Evolutionary conservation across 2,888 invertebrate species (phyloP).

Genomic region (Epistrophe eligans): DNA sequence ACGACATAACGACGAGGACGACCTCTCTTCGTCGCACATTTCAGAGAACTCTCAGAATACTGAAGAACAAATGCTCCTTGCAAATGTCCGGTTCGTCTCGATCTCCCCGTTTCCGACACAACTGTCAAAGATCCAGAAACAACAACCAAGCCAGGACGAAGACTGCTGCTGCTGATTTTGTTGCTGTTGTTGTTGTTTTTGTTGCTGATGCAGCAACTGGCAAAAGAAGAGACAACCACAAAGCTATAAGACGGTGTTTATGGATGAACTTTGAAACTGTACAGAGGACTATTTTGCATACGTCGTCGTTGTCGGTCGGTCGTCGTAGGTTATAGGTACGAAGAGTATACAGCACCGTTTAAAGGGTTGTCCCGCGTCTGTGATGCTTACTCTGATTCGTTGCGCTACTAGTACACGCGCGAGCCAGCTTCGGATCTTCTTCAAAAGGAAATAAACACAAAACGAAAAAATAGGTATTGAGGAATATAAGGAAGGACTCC

Average conservation of each 20-base stretch:
- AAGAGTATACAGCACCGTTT: slow-evolving; percentile 41
- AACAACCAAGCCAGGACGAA: slow-evolving; percentile 65
- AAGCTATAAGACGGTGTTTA: slow-evolving; percentile 69
- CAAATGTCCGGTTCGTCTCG: slow-evolving; percentile 71
- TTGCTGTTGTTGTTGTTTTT: not conserved
- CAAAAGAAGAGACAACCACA: slow-evolving; percentile 46
- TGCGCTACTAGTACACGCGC: slow-evolving; percentile 37
- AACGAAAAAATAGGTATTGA: slow-evolving; percentile 51
- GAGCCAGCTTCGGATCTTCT: slow-evolving; percentile 62
- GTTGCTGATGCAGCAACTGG: not conserved
- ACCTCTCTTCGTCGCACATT: slow-evolving; percentile 8
- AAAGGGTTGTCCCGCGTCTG: slow-evolving; percentile 57
- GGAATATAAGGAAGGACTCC: slow-evolving; percentile 43
- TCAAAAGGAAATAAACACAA: slow-evolving; percentile 57
- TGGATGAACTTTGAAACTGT: slow-evolving; percentile 74
- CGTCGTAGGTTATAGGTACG: slow-evolving; percentile 20
- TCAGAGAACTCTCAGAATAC: slow-evolving; percentile 5
- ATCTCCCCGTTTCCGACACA: slow-evolving; percentile 68
- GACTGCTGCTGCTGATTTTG: not conserved
- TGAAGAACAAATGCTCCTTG: slow-evolving; percentile 53
- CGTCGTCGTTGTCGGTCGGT: not conserved
- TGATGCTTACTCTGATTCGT: slow-evolving; percentile 62
- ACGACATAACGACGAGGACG: slow-evolving; percentile 12
- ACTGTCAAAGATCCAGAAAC: slow-evolving; percentile 73
- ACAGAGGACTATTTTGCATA: slow-evolving; percentile 74